A percentile compares a stretch with the other conserved stretches of the same genome.
Conservation (phyloP, 2,113 vertebrate species). For the Burhinus oedicnemus region DNA sequence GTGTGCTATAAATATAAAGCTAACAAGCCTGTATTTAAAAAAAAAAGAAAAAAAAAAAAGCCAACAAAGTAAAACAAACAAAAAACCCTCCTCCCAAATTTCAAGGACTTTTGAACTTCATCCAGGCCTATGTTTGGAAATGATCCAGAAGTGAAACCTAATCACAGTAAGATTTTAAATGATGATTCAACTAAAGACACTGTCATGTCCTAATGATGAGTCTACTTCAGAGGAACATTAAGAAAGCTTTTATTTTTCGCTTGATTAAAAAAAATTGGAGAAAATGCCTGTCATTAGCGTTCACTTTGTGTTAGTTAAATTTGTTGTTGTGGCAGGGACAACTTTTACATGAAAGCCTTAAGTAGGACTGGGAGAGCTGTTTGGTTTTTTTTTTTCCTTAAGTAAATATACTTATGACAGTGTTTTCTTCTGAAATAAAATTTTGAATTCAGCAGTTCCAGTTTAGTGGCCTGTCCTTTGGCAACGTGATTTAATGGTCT, state of each 20-base stretch:
- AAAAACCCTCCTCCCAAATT: neutral
- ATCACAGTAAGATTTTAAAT: neutral
- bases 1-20: neutral
- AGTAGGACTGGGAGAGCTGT: neutral
- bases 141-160: neutral
- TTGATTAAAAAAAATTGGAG: neutral
- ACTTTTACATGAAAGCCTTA: neutral
- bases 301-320: neutral
- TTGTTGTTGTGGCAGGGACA: neutral
- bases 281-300: neutral
- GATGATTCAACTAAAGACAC: neutral
- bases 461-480: neutral
- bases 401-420: neutral
- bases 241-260: neutral
- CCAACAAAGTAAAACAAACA: neutral
- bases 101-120: neutral
- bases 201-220: neutral
- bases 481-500: neutral
- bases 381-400: neutral
- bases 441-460: neutral
- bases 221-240: neutral
- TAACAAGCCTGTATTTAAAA: neutral
- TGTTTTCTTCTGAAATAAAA: neutral
- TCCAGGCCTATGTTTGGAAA: neutral
- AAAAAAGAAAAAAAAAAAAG: neutral